A percentile compares a stretch with the other conserved stretches of the same genome.
Evolutionary conservation across 2,888 invertebrate genomes (phyloP).

Genomic region (Nematopogon swammerdamellus): DNA sequence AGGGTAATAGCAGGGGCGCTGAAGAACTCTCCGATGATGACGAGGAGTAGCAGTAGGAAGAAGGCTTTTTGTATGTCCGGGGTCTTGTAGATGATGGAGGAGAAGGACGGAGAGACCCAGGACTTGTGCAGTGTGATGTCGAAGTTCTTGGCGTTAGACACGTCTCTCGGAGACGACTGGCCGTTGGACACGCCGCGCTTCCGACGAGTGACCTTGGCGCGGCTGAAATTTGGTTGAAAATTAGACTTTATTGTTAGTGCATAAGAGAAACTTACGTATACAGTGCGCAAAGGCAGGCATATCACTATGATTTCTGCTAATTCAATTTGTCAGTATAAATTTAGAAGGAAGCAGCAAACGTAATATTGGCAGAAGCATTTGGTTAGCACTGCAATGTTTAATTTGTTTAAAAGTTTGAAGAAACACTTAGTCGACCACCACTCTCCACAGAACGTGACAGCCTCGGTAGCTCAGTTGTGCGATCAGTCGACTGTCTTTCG

Average conservation of each 20-base stretch:
- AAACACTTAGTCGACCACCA: no score
- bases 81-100: slow-evolving; percentile 87
- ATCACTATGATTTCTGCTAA: no score
- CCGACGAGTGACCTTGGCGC: neutral
- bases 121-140: slow-evolving; percentile 63
- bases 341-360: no score
- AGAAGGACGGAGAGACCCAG: slow-evolving; percentile 89
- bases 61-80: slow-evolving; percentile 94
- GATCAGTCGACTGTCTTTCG: no score
- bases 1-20: slow-evolving; percentile 94
- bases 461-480: no score
- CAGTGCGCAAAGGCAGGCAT: no score
- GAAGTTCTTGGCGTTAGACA: slow-evolving; percentile 74
- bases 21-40: slow-evolving; percentile 97
- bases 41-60: slow-evolving; percentile 86
- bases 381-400: no score
- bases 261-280: no score
- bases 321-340: no score
- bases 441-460: no score
- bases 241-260: neutral
- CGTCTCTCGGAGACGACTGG: slow-evolving; percentile 72
- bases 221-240: slow-evolving; percentile 23
- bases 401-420: no score
- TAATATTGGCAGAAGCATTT: no score
- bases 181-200: slow-evolving; percentile 37